These are phyloP conservation scores for Ictalurus furcatus DNA, from an alignment of 2,113 vertebrate species.

Conservation along the genomic window DNA sequence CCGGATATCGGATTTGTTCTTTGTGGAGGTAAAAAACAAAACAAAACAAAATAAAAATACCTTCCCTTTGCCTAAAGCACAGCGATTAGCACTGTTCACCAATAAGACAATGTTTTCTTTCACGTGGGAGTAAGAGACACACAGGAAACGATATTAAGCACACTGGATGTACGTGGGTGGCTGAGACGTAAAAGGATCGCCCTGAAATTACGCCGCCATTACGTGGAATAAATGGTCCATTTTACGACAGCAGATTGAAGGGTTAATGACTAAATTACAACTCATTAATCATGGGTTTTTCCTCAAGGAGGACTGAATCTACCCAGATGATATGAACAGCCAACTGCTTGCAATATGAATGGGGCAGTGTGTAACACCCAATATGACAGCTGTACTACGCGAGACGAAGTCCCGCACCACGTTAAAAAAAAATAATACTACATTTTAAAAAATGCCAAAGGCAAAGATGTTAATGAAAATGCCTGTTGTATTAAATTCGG, in stretches of 20 bases:
- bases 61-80: not conserved
- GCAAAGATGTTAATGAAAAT: not conserved
- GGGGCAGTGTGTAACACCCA: not conserved
- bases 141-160: constrained; percentile 37
- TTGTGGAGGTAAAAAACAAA: constrained; percentile 10
- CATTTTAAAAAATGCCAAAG: not conserved
- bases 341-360: not conserved
- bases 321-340: not conserved
- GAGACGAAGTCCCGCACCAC: too few species aligned
- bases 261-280: constrained; percentile 48
- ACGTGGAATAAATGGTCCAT: constrained; percentile 39
- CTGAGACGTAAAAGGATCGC: constrained; percentile 16
- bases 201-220: constrained; percentile 43
- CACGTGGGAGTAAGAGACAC: constrained; percentile 20
- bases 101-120: constrained; percentile 41
- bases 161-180: constrained; percentile 38
- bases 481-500: not conserved
- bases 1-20: not conserved
- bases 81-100: constrained; percentile 21
- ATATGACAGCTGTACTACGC: not conserved
- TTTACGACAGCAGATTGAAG: constrained; percentile 39
- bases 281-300: constrained; percentile 48
- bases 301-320: not conserved
- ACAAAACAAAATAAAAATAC: too few species aligned
- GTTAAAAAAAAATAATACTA: not conserved